Base-by-base conservation (phyloP, 1,140 invertebrate species). In the Pseudomyrmex concolor region DNA sequence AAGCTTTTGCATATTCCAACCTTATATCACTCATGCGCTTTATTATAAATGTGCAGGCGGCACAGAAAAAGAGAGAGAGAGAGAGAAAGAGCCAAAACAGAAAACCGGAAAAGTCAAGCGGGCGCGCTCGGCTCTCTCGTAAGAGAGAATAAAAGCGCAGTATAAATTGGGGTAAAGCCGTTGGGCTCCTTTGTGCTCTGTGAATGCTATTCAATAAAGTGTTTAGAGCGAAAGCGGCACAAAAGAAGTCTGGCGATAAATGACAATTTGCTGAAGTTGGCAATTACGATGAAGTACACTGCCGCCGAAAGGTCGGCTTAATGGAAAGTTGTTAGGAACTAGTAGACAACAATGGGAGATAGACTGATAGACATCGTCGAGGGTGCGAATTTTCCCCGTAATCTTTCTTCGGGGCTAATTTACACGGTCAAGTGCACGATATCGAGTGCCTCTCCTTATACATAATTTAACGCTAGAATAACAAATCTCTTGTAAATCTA, bases 1-100 rank as follows among this genome's bases (percentile, higher is more conserved):
- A 84, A 85, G 84, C 87, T 89, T 90, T 89, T 90, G 90, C 90
- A 91, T 91, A 88, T 90, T 91, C 78, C 67, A 76, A 78, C 74
- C 70, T 87, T 91, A 89, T 91, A 89, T 89, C 86, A 89, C 77
- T 85, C 83, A 80, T 55, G 67, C 55, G 62, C 63, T 77, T 86
- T 84, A 88, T 83, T 88, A 89, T 81, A 81, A 87, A 89, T 87
- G 83, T 74, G 77, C 68, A 55, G 71, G 54, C 60, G 54, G 57
- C 55, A 48, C 77, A 64, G 64, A 88, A 59, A 77, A 86, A 34
- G 50, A 64, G 55, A 86, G 64, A 71, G 86, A 70, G 63, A 88
- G 63, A 77, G 86, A 34, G 50, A 64, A 50, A 86, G 64, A 67
- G 86, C 67, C 86, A 84, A 84, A 89, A 88, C 86, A 84, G 81